Evolutionary conservation across 2,888 invertebrate genomes (phyloP), one percentile per base, ranked within the genome.

Genomic region (Himalopsyche kuldschensis): DNA sequence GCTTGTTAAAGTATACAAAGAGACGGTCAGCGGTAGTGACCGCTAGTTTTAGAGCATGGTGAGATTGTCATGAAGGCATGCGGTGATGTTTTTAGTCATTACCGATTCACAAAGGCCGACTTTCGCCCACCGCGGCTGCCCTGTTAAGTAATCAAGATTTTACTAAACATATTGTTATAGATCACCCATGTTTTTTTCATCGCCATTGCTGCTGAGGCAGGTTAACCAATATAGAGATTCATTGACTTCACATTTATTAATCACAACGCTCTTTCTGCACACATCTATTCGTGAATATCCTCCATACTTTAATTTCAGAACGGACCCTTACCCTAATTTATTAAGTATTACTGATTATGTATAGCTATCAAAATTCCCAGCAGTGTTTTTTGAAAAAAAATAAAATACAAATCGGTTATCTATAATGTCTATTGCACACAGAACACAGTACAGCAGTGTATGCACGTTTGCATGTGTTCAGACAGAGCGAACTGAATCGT

Each of bases 31-130:
- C 55, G 55, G 55, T 27, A 69, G 69, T 69, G 27, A 69, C 69
- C 69, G 69, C 69, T 69, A 69, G 69, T 8, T 27, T 11, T 69
- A 69, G 69, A 27, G 69, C 69, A 69, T 27, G 69, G 69, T 69
- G 69, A 69, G 20, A 69, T 27, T 69, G 69, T 69, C 27, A 69
- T 27, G 69, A 24, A 27, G 69, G 69, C 69, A 69, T 80, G 48
- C 47, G 69, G 69, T 69, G 69, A 69, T 69, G 69, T 69, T 27
- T 69, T 41, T 55, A 78, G 82, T 78, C 85, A 80, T 85, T 80
- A 82, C 86, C 86, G 84, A 86, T 85, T 85, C 86, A 82, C 84
- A 85, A 82, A 84, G 86, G 84, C 84, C 80, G 85, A 81, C 79
- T 78, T 78, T 35, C 81, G 69, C 41, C 80, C 41, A 32, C 55